Base-by-base conservation (phyloP, 2,888 invertebrate genomes). In the Ctenicera cuprea region DNA sequence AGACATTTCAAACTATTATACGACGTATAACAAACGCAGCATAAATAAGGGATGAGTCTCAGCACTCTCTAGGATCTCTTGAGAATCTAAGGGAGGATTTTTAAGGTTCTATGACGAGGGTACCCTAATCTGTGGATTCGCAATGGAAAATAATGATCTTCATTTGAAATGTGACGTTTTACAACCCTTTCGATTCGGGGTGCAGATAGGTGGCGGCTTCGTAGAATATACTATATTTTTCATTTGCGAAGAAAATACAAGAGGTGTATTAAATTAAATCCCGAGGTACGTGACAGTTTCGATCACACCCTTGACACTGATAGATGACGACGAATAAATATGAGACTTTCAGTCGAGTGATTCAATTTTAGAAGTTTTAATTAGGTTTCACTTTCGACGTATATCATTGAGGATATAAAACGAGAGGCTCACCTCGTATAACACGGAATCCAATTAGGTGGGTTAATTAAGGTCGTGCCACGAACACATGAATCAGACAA, bases 121-220 rank as follows among this genome's bases (percentile, higher is more conserved):
- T 78, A 74, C 67, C 74, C 75, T 78, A 78, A 80, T 81, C 78
- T 78, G 76, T 73, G 76, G 77, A 77, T 77, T 73, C 81, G 80
- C 81, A 83, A 83, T 81, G 82, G 81, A 81, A 83, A 83, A 67
- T 67, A 67, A 67, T 67, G 67, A 67, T 67, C 67, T 67, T 78
- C 80, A 78, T 80, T 82, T 81, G 81, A 82, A 80, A 82, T 81
- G 80, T 81, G 81, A 80, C 81, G 78, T 79, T 81, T 81, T 82
- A 82, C 81, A 81, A 80, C 80, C 72, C 80, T 80, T 82, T 81
- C 80, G 57, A 20, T 20, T 57, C 33, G 38, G 18, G 33, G 52
- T 20, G 41, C 43, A 16, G 22, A 59, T 57, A 64, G 59, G 59
- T 14, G 57, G 43, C 41, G 54, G 41, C 22, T 41, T 38, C 16